Evolutionary conservation across 2,888 invertebrate species (phyloP).

Genomic region (Melinaea marsaeus): DNA sequence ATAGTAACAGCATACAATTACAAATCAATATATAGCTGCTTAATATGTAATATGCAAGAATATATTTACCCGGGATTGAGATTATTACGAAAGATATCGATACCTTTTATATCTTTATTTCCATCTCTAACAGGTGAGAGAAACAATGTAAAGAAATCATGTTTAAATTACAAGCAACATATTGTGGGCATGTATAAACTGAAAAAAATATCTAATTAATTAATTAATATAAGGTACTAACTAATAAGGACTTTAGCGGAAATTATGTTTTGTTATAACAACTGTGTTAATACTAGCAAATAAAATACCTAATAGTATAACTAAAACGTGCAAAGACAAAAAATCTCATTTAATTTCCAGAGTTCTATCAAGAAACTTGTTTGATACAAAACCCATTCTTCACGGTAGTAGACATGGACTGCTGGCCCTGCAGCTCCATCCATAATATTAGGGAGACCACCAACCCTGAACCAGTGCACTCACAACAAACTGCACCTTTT

Average conservation of each 20-base stretch:
- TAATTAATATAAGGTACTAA: too few relatives aligned
- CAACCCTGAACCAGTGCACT: conserved; percentile 62
- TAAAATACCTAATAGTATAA: not conserved
- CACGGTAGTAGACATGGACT: conserved; percentile 88
- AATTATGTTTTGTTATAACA: too few relatives aligned
- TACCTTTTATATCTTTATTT: conserved; percentile 86
- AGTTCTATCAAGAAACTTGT: conserved; percentile 91
- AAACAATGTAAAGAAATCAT: not conserved
- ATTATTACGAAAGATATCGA: conserved; percentile 82
- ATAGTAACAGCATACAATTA: conserved; percentile 67
- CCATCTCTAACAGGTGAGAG: conserved; percentile 83
- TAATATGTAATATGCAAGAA: conserved; percentile 86
- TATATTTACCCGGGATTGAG: conserved; percentile 89
- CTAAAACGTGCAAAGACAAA: not conserved
- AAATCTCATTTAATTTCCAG: conserved; percentile 52
- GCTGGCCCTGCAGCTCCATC: conserved; percentile 88
- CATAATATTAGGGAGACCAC: conserved; percentile 82
- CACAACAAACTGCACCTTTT: conserved; percentile 69
- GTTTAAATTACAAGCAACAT: too few relatives aligned
- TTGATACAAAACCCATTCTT: conserved; percentile 90
- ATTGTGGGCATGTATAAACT: too few relatives aligned
- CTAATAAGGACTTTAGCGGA: too few relatives aligned
- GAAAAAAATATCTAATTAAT: too few relatives aligned
- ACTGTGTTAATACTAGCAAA: too few relatives aligned
- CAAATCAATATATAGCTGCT: conserved; percentile 80